These are phyloP conservation scores for Sinocyclocheilus rhinocerous DNA, from an alignment of 2,113 vertebrate species.

Conservation along the genomic window DNA sequence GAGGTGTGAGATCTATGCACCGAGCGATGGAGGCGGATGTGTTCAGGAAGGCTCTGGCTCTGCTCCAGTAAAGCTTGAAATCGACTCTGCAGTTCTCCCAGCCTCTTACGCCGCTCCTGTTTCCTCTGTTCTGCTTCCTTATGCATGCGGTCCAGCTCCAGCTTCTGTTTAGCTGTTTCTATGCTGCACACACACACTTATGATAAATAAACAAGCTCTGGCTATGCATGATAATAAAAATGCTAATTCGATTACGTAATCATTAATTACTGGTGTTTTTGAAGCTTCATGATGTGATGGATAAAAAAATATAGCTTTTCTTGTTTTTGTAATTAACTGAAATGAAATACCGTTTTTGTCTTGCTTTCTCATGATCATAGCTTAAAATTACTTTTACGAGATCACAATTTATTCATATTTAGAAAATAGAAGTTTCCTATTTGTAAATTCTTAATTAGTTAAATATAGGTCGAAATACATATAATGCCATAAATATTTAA, in stretches of 20 bases:
- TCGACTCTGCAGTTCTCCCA: constrained; percentile 72
- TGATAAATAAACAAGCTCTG: constrained; percentile 66
- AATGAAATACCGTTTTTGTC: not conserved
- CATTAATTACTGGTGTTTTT: not conserved
- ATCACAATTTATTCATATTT: too few relatives aligned
- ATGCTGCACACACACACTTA: constrained; percentile 76
- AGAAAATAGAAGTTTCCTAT: not conserved
- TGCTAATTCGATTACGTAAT: not conserved
- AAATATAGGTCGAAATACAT: not conserved
- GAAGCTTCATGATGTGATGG: not conserved
- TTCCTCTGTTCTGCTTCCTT: constrained; percentile 81
- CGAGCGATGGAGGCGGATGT: constrained; percentile 78
- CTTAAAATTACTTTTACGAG: too few relatives aligned
- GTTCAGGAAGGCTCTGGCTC: constrained; percentile 80
- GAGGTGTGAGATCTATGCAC: constrained; percentile 66
- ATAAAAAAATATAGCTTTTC: too few relatives aligned
- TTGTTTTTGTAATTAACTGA: not conserved
- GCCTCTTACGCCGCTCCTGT: constrained; percentile 68
- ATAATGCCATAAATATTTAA: not conserved
- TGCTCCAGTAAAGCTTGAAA: constrained; percentile 75
- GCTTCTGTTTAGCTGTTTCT: constrained; percentile 84
- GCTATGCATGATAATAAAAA: not conserved
- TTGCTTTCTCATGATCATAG: not conserved
- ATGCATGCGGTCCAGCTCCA: constrained; percentile 77
- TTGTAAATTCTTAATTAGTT: not conserved